Base-by-base conservation (phyloP, 2,113 vertebrate genomes). In the Seriola dumerili region DNA sequence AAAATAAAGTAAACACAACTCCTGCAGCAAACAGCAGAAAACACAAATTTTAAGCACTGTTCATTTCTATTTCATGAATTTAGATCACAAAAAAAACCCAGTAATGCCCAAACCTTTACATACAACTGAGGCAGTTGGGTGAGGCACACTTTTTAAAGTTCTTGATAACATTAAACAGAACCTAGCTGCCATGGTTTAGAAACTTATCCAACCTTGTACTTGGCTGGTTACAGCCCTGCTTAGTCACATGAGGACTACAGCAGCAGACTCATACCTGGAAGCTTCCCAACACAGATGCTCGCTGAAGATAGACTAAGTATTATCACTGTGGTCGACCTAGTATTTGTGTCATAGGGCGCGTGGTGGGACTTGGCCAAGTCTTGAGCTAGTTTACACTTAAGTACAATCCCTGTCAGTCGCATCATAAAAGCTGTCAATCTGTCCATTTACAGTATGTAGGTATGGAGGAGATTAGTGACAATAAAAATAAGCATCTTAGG, bases 171-270 rank as follows among this genome's bases (percentile, higher is more conserved):
- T 36, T 2, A 42, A 48, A 48, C 14, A 5, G 46, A 5, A 5
- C 14, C 4, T 16, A 48, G 17, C 17, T 48, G 13, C 17, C 13
- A 48, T 14, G 13, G 46, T 48, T 48, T 48, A 48, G 34, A 63
- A 21, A 32, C 5, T 19, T 16, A 50, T 42, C 19, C 34, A 12
- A 13, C 34, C 57, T 57, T 21, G 25, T 57, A 8, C 40, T 59
- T 73, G 36, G 32, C 68, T 32, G 16, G 42, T 19, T 59, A 13
- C 52, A 21, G n/a, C 42, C 29, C 44, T 69, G 38, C 46, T 69
- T 29, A 68, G 48, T 80, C 76, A 85, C 71, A 77, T 61, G 71
- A 64, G 16, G 32, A 63, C 40, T 16, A 36, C 38, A 52, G 50
- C 57, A 36, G 48, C 17, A 70, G 55, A 74, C 62, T 73, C 32